phyloP scores from a whole-genome alignment of 2,113 vertebrate species.

The Guaruba guarouba region DNA sequence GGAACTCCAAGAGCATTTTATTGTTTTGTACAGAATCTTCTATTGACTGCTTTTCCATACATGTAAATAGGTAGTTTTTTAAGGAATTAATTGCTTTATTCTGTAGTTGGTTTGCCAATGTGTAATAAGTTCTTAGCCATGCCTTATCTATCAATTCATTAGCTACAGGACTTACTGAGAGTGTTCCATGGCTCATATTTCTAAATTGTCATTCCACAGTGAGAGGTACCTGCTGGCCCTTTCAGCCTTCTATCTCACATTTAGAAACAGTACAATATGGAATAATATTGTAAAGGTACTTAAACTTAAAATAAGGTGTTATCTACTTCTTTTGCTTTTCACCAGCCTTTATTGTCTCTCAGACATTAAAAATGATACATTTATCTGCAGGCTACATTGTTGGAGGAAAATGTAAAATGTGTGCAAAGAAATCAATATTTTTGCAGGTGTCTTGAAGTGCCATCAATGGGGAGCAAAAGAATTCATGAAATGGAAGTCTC shows the following conservation, averaged over 20 bases:
- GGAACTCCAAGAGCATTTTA: rapidly evolving
- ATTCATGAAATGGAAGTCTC: neutral
- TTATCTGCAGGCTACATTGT: neutral
- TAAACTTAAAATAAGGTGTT: neutral
- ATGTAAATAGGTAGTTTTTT: neutral
- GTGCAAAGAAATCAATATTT: neutral
- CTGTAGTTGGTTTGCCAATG: neutral
- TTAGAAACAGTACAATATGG: neutral
- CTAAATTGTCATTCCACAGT: neutral
- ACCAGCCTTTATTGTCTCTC: neutral
- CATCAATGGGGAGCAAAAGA: neutral
- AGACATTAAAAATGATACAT: neutral
- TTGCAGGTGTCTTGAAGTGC: neutral
- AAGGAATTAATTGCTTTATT: neutral
- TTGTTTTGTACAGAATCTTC: neutral
- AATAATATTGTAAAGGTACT: neutral
- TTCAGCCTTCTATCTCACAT: neutral
- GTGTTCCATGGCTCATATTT: neutral
- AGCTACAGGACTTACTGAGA: neutral
- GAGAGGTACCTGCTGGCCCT: neutral
- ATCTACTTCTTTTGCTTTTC: neutral
- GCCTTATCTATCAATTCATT: neutral
- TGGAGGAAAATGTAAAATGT: neutral
- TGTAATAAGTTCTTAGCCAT: neutral
- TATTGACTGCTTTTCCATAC: neutral